A percentile compares a stretch with the other conserved stretches of the same genome.
These are phyloP conservation scores for Poecile montanus DNA, from an alignment of 2,797 vertebrate species.

Conservation along the genomic window DNA sequence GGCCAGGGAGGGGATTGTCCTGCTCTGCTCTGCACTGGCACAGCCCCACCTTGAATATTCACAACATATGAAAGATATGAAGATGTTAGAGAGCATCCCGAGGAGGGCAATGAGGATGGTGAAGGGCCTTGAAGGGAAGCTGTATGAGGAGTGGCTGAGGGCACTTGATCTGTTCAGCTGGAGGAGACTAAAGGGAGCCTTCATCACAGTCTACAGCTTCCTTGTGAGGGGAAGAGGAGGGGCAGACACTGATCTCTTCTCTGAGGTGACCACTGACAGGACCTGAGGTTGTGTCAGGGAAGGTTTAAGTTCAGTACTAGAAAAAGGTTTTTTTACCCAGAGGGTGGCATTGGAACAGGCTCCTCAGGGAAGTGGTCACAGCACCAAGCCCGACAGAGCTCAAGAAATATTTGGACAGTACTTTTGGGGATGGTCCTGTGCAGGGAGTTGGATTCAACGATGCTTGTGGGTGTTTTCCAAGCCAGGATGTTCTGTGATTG, in stretches of 20 bases:
- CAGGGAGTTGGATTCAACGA: accelerated
- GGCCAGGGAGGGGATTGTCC: not conserved
- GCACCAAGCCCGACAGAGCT: not conserved
- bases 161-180: not conserved
- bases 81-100: not conserved
- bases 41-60: not conserved
- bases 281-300: no score
- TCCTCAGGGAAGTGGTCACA: not conserved
- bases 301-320: not conserved
- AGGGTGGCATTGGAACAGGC: not conserved
- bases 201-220: not conserved
- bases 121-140: not conserved
- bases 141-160: not conserved
- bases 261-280: not conserved
- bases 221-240: not conserved
- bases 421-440: not conserved
- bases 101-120: not conserved
- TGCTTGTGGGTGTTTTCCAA: not conserved
- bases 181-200: not conserved
- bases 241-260: not conserved
- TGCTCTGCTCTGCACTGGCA: not conserved
- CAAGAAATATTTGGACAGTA: not conserved
- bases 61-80: not conserved
- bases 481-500: not conserved
- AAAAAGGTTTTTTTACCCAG: not conserved